Conservation (phyloP, 2,113 vertebrate genomes). For the Elephantulus edwardii region DNA sequence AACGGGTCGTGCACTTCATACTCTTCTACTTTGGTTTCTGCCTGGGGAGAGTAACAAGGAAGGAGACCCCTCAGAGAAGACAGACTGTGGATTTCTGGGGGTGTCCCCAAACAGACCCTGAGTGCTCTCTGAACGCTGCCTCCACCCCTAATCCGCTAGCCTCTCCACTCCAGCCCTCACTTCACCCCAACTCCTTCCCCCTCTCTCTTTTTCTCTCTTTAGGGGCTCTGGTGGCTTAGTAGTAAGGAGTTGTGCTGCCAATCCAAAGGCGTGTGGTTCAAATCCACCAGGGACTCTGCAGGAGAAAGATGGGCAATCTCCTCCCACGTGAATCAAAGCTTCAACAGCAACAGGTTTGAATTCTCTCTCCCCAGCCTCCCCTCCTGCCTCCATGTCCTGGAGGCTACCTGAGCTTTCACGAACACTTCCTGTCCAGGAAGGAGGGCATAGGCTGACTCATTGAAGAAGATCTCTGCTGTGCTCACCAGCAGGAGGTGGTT, state of each 20-base stretch:
- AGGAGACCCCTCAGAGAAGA: background rate
- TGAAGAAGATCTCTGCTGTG: slow-evolving; percentile 46
- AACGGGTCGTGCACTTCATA: slow-evolving; percentile 44
- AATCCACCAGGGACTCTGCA: too few species aligned
- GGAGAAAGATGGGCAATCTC: too few species aligned
- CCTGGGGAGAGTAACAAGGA: slow-evolving; percentile 39
- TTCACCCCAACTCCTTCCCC: background rate
- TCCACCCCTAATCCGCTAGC: too few species aligned
- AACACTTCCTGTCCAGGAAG: slow-evolving; percentile 26
- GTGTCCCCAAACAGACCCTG: background rate
- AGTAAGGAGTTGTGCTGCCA: too few species aligned
- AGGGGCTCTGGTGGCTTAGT: too few species aligned
- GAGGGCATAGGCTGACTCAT: background rate
- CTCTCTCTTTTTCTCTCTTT: background rate
- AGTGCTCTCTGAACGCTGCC: background rate
- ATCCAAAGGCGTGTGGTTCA: too few species aligned
- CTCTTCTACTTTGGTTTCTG: slow-evolving; percentile 71
- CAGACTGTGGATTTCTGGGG: background rate
- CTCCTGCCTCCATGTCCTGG: background rate
- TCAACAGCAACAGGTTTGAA: too few species aligned
- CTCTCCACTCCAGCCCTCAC: background rate
- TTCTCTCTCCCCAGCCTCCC: background rate
- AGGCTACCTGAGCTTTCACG: slow-evolving; percentile 62
- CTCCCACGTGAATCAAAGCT: too few species aligned
- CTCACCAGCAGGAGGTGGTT: slow-evolving; percentile 55